Conservation (phyloP, 2,888 invertebrate genomes). For the Dynastes grantii region DNA sequence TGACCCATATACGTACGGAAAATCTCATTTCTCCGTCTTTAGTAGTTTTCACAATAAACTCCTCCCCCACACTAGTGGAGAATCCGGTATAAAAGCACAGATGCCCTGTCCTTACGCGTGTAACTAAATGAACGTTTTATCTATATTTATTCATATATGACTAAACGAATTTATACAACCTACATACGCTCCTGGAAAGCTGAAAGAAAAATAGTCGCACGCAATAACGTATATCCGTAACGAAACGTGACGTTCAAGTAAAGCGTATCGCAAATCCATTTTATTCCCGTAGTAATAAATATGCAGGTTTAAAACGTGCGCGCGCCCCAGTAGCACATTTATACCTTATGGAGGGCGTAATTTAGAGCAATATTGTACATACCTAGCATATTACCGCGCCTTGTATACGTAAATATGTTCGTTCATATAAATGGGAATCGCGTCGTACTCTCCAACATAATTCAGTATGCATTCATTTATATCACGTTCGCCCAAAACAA, state of each 20-base stretch:
- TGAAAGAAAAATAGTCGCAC: too few species aligned
- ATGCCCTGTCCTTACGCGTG: too few species aligned
- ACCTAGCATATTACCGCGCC: background rate
- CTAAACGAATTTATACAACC: too few species aligned
- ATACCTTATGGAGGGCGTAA: conserved; percentile 8
- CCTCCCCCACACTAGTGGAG: too few species aligned
- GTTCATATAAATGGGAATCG: conserved; percentile 1
- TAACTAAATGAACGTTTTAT: too few species aligned
- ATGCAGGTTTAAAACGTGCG: conserved; percentile 1
- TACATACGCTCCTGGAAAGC: too few species aligned
- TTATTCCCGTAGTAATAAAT: conserved; percentile 3
- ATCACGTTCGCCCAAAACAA: conserved; percentile 23
- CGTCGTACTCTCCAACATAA: conserved; percentile 20
- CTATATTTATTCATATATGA: too few species aligned
- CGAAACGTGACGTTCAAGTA: background rate
- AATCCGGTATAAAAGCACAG: too few species aligned
- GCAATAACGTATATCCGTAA: background rate
- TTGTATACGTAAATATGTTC: conserved; percentile 5
- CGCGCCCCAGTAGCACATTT: background rate
- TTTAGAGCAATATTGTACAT: conserved; percentile 15
- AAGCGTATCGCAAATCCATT: background rate
- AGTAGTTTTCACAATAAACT: too few species aligned
- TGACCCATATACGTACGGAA: too few species aligned
- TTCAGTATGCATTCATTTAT: conserved; percentile 25
- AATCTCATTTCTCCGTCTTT: too few species aligned